Percentiles rank a stretch among this genome's conserved stretches.
Evolutionary conservation across 2,113 vertebrate species (phyloP).

Genomic region (Hydrochoerus hydrochaeris): DNA sequence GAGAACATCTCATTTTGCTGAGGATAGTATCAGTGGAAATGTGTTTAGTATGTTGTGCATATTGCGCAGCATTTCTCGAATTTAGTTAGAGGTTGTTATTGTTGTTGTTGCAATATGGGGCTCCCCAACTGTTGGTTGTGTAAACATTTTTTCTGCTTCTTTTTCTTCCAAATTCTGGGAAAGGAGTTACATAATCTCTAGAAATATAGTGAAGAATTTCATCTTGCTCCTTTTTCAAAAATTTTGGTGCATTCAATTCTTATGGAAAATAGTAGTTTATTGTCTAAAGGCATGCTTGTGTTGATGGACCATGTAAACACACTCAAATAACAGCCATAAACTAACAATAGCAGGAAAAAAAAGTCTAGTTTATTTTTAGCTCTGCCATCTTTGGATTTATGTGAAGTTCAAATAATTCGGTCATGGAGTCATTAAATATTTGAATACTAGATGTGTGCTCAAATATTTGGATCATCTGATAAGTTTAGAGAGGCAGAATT

Average conservation of each 20-base stretch:
- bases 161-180: neutral
- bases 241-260: neutral
- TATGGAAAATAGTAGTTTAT: slow-evolving; percentile 24
- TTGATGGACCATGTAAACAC: neutral
- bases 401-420: neutral
- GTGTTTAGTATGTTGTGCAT: neutral
- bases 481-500: neutral
- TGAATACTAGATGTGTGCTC: neutral
- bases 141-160: slow-evolving; percentile 58
- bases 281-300: slow-evolving; percentile 12
- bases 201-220: slow-evolving; percentile 18
- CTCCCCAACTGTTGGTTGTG: slow-evolving; percentile 27
- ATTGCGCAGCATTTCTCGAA: neutral
- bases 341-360: neutral
- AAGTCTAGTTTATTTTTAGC: neutral
- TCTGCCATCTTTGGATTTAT: neutral
- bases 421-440: neutral
- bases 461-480: neutral
- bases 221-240: slow-evolving; percentile 40
- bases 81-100: slow-evolving; percentile 21
- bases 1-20: slow-evolving; percentile 4
- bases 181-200: slow-evolving; percentile 29
- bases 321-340: neutral
- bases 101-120: neutral
- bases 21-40: slow-evolving; percentile 15